phyloP scores from a whole-genome alignment of 2,888 invertebrate genomes.

The Anthrax anthrax region DNA sequence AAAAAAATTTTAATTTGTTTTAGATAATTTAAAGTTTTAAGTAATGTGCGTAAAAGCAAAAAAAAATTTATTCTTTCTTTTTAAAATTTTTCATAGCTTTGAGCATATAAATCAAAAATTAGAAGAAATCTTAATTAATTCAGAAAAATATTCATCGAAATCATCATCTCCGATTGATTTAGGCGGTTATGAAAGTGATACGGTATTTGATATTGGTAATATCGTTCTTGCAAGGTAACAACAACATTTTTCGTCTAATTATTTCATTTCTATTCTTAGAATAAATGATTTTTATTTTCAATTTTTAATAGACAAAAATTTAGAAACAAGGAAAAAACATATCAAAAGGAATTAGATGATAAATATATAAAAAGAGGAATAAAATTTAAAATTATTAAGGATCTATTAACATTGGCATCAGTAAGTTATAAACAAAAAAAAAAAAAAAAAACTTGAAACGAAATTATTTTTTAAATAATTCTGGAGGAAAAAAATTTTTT shows the following conservation, averaged over 20 bases:
- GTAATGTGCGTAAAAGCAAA: too few species aligned
- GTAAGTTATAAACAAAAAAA: neutral
- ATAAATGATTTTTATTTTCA: too few species aligned
- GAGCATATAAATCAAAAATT: neutral
- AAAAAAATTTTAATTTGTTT: too few species aligned
- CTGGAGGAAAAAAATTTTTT: neutral
- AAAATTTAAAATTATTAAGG: slow-evolving; percentile 4
- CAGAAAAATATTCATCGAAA: too few species aligned
- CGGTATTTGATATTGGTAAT: neutral
- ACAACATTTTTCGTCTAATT: too few species aligned
- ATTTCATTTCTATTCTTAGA: too few species aligned
- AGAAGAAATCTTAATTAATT: neutral
- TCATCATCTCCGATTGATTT: too few species aligned
- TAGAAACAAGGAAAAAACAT: slow-evolving; percentile 25
- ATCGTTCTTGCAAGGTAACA: neutral
- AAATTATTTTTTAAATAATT: neutral
- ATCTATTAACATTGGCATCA: neutral
- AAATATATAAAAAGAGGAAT: slow-evolving; percentile 6
- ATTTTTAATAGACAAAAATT: slow-evolving; percentile 22
- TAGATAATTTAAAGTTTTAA: too few species aligned
- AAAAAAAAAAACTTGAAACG: too few species aligned
- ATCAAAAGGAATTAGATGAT: slow-evolving; percentile 22
- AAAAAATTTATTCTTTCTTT: too few species aligned
- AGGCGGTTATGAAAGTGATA: neutral
- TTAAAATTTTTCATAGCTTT: too few species aligned